A percentile compares a stretch with the other conserved stretches of the same genome.
Evolutionary conservation across 2,113 vertebrate genomes (phyloP).

Genomic region (Oplegnathus fasciatus): DNA sequence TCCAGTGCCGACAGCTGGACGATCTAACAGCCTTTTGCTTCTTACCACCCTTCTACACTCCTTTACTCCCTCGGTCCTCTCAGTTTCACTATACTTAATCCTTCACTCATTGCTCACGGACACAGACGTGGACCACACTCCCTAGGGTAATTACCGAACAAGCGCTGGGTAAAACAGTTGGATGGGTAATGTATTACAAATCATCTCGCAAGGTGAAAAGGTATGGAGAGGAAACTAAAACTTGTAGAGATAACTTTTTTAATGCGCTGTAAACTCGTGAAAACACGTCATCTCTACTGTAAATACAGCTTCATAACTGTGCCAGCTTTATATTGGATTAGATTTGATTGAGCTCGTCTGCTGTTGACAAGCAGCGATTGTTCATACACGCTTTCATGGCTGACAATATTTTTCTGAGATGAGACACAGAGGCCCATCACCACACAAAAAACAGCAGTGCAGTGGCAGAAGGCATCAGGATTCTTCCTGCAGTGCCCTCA

Average conservation of each 20-base stretch:
- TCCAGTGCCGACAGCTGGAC: constrained; percentile 70
- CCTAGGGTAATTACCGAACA: constrained; percentile 68
- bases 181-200: constrained; percentile 53
- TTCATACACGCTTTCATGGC: constrained; percentile 37
- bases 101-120: constrained; percentile 58
- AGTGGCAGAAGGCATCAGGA: constrained; percentile 68
- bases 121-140: constrained; percentile 38
- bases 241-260: neutral
- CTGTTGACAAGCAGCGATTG: constrained; percentile 14
- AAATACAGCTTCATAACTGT: neutral
- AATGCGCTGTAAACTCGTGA: neutral
- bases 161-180: constrained; percentile 49
- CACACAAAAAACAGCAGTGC: constrained; percentile 50
- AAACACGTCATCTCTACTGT: neutral
- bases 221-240: neutral
- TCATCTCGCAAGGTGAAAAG: constrained; percentile 49
- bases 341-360: neutral
- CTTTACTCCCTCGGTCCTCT: constrained; percentile 35
- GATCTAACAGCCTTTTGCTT: constrained; percentile 58
- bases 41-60: constrained; percentile 35
- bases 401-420: constrained; percentile 44
- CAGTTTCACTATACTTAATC: constrained; percentile 57
- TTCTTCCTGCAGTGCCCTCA: constrained; percentile 69
- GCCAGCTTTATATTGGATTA: neutral
- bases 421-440: constrained; percentile 48